These are phyloP conservation scores for Laticauda colubrina DNA, from an alignment of 2,113 vertebrate species.

Conservation along the genomic window DNA sequence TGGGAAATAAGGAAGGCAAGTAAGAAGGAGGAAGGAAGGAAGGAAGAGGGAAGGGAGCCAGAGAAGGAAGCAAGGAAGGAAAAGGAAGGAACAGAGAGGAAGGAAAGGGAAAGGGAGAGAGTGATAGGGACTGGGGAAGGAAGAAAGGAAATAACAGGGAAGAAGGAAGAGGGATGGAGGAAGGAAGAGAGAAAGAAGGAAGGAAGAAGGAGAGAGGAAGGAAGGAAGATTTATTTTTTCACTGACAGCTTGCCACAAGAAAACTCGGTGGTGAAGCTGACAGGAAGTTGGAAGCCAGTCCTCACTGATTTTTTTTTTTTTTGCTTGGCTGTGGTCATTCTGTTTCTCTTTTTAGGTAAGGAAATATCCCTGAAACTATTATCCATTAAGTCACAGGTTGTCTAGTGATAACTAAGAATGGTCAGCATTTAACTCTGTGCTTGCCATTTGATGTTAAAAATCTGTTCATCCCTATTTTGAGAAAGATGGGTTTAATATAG, in stretches of 20 bases:
- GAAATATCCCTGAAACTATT: not conserved
- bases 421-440: constrained; percentile 21
- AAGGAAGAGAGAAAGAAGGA: not conserved
- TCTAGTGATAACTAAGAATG: not conserved
- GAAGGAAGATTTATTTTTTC: not conserved
- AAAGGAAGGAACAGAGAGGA: not conserved
- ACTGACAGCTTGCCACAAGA: not conserved
- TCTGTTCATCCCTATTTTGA: not conserved
- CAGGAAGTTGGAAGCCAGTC: not conserved
- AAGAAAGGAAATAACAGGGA: not conserved
- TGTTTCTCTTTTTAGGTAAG: not conserved
- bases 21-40: not conserved
- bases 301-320: not conserved
- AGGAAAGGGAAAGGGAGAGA: not conserved
- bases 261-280: not conserved
- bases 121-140: not conserved
- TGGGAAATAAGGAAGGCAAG: not conserved
- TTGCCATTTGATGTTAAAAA: constrained; percentile 24
- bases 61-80: not conserved
- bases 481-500: constrained; percentile 41
- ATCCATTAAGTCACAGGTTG: not conserved
- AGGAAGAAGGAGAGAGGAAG: not conserved
- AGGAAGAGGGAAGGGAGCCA: not conserved
- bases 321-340: not conserved
- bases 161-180: not conserved